A percentile compares a stretch with the other conserved stretches of the same genome.
phyloP scores from a whole-genome alignment of 2,797 vertebrate genomes.

The Enteromius paludinosus region DNA sequence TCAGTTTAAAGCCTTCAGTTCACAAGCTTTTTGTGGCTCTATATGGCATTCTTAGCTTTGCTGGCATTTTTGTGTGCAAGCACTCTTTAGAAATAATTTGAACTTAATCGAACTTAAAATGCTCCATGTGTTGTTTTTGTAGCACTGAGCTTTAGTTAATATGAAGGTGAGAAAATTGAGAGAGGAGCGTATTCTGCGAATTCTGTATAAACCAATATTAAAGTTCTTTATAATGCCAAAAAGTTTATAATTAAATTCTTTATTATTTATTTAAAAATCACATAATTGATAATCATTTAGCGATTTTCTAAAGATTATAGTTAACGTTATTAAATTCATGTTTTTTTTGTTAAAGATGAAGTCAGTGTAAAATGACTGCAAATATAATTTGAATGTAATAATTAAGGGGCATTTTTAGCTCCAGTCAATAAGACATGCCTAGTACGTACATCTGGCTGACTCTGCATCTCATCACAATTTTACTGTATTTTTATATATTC shows the following conservation, averaged over 20 bases:
- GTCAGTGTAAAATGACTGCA: background rate
- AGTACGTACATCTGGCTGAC: background rate
- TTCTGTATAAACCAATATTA: background rate
- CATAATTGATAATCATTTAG: background rate
- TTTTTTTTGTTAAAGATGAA: background rate
- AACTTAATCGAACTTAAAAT: background rate
- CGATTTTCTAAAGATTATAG: background rate
- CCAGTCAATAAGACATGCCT: background rate
- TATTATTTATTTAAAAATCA: background rate
- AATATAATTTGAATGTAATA: background rate
- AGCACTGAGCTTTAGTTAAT: background rate
- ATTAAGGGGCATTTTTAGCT: background rate
- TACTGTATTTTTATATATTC: background rate
- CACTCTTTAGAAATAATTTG: background rate
- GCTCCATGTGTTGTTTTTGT: background rate
- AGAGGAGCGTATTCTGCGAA: too few species aligned
- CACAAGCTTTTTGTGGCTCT: background rate
- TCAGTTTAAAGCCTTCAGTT: slow-evolving; percentile 1
- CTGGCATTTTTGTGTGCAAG: background rate
- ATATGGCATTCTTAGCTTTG: background rate
- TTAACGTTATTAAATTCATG: background rate
- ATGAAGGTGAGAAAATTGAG: background rate
- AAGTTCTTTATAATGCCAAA: background rate
- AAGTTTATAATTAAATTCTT: background rate
- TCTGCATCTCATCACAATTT: background rate